Conservation (phyloP, 2,888 invertebrate species). For the Pediacus dermestoides region DNA sequence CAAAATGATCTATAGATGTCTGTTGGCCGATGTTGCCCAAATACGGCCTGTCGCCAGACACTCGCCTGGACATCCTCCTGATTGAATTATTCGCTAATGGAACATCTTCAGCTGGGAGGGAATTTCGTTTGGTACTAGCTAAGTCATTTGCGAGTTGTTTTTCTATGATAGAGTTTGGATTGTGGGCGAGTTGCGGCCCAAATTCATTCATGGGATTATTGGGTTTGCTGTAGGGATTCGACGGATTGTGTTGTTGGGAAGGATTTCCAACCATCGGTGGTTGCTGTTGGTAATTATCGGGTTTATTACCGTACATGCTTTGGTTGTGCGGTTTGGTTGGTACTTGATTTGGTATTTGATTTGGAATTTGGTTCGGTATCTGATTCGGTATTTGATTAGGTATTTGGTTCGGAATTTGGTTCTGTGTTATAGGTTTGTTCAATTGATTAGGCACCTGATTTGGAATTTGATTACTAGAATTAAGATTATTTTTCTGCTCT, state of each 20-base stretch:
- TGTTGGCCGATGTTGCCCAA: slow-evolving; percentile 52
- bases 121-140: slow-evolving; percentile 25
- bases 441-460: slow-evolving; percentile 46
- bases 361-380: slow-evolving; percentile 35
- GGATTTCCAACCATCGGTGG: too few relatives aligned
- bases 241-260: slow-evolving; percentile 16
- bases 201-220: slow-evolving; percentile 31
- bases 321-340: slow-evolving; percentile 32
- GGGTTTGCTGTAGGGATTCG: slow-evolving; percentile 23
- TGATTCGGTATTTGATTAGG: slow-evolving; percentile 28
- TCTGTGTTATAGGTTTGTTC: slow-evolving; percentile 45
- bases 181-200: slow-evolving; percentile 25
- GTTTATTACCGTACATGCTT: slow-evolving; percentile 22
- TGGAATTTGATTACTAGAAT: slow-evolving; percentile 43
- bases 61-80: slow-evolving; percentile 54
- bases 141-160: slow-evolving; percentile 16
- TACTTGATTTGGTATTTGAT: slow-evolving; percentile 36
- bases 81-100: slow-evolving; percentile 42
- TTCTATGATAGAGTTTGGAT: slow-evolving; percentile 11
- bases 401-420: slow-evolving; percentile 36
- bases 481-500: slow-evolving; percentile 11
- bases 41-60: slow-evolving; percentile 51
- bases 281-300: slow-evolving; percentile 24
- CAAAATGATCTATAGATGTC: slow-evolving; percentile 85
- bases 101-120: slow-evolving; percentile 30